A percentile compares a stretch with the other conserved stretches of the same genome.
phyloP scores from a whole-genome alignment of 2,797 vertebrate genomes.

The Bufotes viridis region DNA sequence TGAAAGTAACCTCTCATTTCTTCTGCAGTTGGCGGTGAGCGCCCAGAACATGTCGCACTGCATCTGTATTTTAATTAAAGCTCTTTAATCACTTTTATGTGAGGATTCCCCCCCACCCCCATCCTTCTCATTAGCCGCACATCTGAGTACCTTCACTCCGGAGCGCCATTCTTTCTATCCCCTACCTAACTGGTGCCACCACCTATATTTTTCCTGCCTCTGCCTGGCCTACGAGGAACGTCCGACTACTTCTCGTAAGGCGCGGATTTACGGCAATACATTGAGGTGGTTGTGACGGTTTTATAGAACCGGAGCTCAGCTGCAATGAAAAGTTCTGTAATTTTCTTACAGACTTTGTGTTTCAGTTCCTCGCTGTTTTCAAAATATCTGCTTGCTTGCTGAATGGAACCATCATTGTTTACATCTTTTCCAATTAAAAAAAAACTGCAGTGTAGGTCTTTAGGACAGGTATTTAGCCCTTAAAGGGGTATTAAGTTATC shows the following conservation, averaged over 20 bases:
- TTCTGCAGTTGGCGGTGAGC: not conserved
- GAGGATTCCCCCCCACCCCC: not conserved
- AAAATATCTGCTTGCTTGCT: too few relatives aligned
- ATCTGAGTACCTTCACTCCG: not conserved
- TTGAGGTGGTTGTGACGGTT: too few relatives aligned
- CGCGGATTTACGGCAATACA: not conserved
- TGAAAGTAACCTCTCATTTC: not conserved
- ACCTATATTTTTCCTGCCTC: not conserved
- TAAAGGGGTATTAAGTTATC: too few relatives aligned
- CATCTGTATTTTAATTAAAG: constrained; percentile 20
- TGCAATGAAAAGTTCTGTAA: too few relatives aligned
- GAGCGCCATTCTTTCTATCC: not conserved
- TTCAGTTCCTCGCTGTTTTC: too few relatives aligned
- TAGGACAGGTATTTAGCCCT: too few relatives aligned
- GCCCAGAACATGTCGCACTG: not conserved
- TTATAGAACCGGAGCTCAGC: too few relatives aligned
- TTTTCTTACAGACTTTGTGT: too few relatives aligned
- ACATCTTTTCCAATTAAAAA: too few relatives aligned
- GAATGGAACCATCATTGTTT: too few relatives aligned
- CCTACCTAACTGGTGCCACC: not conserved
- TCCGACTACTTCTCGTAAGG: not conserved
- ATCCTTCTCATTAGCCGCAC: not conserved
- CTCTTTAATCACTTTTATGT: constrained; percentile 7
- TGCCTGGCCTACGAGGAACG: not conserved
- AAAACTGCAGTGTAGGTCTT: too few relatives aligned